Evolutionary conservation across 2,797 vertebrate species (phyloP).

Genomic region (Lagorchestes hirsutus): DNA sequence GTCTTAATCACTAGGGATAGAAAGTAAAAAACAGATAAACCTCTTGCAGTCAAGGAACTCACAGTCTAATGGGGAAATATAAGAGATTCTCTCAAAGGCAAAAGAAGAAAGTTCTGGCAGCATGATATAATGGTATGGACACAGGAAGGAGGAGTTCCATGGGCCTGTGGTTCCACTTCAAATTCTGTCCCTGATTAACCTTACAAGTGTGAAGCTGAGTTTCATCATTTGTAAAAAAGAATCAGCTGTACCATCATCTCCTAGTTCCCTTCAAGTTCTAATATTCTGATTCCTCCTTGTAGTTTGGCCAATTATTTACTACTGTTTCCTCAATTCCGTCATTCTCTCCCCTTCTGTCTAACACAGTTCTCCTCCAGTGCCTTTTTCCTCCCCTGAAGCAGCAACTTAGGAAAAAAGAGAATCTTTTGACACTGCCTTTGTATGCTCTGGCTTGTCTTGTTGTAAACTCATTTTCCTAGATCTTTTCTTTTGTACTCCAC

Average conservation of each 20-base stretch:
- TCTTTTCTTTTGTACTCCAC: background rate
- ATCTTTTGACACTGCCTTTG: background rate
- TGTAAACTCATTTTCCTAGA: background rate
- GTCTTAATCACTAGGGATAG: background rate
- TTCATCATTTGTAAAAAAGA: background rate
- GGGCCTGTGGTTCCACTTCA: background rate
- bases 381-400: background rate
- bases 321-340: background rate
- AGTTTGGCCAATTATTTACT: background rate
- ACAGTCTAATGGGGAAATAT: background rate
- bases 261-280: background rate
- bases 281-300: background rate
- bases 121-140: background rate
- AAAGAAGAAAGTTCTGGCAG: background rate
- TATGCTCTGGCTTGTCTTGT: background rate
- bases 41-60: background rate
- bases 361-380: background rate
- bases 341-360: background rate
- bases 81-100: background rate
- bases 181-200: background rate
- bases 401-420: background rate
- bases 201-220: background rate
- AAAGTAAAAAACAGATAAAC: background rate
- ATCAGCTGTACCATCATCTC: background rate
- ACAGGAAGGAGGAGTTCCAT: background rate